Percentiles rank a stretch among this genome's conserved stretches.
Evolutionary conservation across 2,113 vertebrate genomes (phyloP).

Genomic region (Gambusia holbrooki): DNA sequence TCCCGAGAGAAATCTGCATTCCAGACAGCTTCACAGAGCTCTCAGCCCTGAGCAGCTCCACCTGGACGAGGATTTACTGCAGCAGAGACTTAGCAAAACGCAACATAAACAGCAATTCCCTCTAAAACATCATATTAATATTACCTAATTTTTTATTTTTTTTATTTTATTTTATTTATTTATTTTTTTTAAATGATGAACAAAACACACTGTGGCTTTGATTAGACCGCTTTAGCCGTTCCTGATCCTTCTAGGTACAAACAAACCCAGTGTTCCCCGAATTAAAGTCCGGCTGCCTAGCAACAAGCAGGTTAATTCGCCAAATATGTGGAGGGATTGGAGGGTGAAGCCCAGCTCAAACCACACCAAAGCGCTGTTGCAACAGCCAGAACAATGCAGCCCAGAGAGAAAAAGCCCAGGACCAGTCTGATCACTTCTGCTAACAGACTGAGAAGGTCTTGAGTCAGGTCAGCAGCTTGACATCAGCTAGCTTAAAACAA

Average conservation of each 20-base stretch:
- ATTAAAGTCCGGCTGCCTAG: not conserved
- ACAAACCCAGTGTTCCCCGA: slow-evolving; percentile 1
- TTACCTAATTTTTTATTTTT: too few species aligned
- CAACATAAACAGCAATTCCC: not conserved
- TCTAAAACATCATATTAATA: not conserved
- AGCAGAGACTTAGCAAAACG: not conserved
- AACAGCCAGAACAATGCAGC: not conserved
- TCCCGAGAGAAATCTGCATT: slow-evolving; percentile 34
- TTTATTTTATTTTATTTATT: too few species aligned
- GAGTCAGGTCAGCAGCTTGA: not conserved
- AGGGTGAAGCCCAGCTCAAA: slow-evolving; percentile 18
- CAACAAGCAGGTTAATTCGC: not conserved
- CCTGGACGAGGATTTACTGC: not conserved
- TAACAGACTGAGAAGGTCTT: not conserved
- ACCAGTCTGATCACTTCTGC: not conserved
- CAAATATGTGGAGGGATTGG: slow-evolving; percentile 31
- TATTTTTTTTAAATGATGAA: too few species aligned
- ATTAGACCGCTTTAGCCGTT: not conserved
- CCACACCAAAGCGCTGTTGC: slow-evolving; percentile 16
- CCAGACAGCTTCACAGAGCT: slow-evolving; percentile 32
- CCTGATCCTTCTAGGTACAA: not conserved
- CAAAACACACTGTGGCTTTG: not conserved
- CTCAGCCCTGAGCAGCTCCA: not conserved
- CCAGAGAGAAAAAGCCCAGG: not conserved
- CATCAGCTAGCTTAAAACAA: not conserved